These are phyloP conservation scores for Drosophila monieri DNA, from an alignment of 2,888 invertebrate species.

Conservation along the genomic window DNA sequence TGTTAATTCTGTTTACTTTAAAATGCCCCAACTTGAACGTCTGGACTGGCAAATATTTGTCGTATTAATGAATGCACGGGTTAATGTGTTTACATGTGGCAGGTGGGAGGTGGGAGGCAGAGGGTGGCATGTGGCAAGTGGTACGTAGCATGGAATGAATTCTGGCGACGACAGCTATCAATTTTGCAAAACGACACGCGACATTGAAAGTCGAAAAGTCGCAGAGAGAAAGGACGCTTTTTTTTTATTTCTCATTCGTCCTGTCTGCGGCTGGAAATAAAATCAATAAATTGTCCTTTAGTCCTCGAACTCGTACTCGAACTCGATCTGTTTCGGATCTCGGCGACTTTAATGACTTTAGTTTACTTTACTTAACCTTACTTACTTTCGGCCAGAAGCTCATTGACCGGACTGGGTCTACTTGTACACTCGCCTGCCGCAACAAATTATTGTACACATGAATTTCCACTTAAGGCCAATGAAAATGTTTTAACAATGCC, in stretches of 20 bases:
- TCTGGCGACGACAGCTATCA: conserved; percentile 42
- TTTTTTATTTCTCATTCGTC: not conserved
- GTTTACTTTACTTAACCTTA: conserved; percentile 13
- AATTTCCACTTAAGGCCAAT: conserved; percentile 79
- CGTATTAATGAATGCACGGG: conserved; percentile 76
- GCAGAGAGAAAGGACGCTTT: not conserved
- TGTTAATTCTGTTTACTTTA: conserved; percentile 76
- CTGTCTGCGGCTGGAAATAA: conserved; percentile 40
- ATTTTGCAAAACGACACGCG: conserved; percentile 49
- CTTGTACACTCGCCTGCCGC: conserved; percentile 59
- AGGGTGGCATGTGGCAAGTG: conserved; percentile 2
- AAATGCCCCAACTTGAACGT: conserved; percentile 61
- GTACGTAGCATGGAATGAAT: conserved; percentile 5
- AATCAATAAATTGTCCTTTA: conserved; percentile 54
- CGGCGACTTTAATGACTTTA: conserved; percentile 12
- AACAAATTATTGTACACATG: conserved; percentile 77
- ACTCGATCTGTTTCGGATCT: not conserved
- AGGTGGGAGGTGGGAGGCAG: not conserved
- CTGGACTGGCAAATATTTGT: conserved; percentile 71
- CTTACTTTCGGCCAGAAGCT: conserved; percentile 42
- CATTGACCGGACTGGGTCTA: conserved; percentile 66
- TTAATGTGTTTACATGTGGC: conserved; percentile 71
- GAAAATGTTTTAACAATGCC: conserved; percentile 76
- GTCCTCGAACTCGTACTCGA: too few species aligned
- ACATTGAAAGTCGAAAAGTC: conserved; percentile 51